Evolutionary conservation across 2,888 invertebrate species (phyloP), one percentile per base, ranked within the genome.

Genomic region (Acheta domesticus): DNA sequence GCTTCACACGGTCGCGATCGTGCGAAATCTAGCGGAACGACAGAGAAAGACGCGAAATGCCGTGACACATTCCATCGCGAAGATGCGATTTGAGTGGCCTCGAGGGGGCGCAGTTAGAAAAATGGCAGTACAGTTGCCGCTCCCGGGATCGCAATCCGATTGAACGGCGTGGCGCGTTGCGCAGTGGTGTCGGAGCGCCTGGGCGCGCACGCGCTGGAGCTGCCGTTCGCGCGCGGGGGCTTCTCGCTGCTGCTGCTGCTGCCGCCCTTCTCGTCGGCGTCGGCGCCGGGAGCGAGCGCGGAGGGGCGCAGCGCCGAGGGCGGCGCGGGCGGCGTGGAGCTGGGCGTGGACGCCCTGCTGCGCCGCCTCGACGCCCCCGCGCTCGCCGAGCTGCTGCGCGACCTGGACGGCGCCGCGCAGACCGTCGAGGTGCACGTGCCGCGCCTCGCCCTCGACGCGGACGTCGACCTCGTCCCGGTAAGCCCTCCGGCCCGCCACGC

Each of bases 161-260:
- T 23, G 1, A 23, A 2, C 20, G 36, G 5, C 2, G 1, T 8
- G 36, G 36, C 5, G 36, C 36, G 4, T 8, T 36, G 36, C 36
- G 36, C 88, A 94, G 95, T 92, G 85, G 91, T 92, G 14, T 95
- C 93, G 78, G 94, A 94, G 83, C 89, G 91, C 3, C 88, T 96
- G 19, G 92, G 93, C 12, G 94, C 94, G 0, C 93, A 95, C 85
- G 91, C 96, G 75, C 86, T 97, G 78, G 94, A 96, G 86, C 87
- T 97, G 82, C 96, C 96, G 0, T 97, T 96, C 88, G 92, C 93
- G 85, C 95, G 95, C 16, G 90, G 92, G 23, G 91, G 93, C 80
- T 91, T 96, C 83, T 94, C 94, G 84, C 95, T 96, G 95, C 92
- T 92, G 85, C 91, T 96, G 79, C 87, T 96, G 2, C 87, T 96